Percentiles rank a stretch among this genome's conserved stretches.
These are phyloP conservation scores for Parelbella ahira DNA, from an alignment of 2,888 invertebrate genomes.

Conservation along the genomic window DNA sequence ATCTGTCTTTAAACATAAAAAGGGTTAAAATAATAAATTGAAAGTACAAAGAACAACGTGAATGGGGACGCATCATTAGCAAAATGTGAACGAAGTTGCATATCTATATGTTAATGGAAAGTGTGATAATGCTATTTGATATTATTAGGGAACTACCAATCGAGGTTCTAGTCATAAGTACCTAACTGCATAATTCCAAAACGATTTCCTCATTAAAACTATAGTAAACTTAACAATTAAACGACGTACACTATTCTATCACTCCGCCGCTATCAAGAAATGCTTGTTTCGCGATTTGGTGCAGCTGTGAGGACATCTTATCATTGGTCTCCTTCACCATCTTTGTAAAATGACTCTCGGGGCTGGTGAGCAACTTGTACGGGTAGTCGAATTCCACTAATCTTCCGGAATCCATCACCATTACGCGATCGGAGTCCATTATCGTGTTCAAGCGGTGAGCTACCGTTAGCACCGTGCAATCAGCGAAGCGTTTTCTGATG, in stretches of 20 bases:
- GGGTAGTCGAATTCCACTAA: constrained; percentile 88
- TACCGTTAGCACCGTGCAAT: constrained; percentile 94
- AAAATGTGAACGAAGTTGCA: too few relatives aligned
- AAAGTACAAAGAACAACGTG: too few relatives aligned
- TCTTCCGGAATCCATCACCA: constrained; percentile 91
- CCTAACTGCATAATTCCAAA: constrained; percentile 37
- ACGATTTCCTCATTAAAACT: constrained; percentile 29
- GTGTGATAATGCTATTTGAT: too few relatives aligned
- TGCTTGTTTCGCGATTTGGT: constrained; percentile 68
- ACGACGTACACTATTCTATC: constrained; percentile 44
- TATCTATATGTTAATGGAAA: too few relatives aligned
- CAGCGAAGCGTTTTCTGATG: constrained; percentile 87
- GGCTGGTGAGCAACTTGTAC: constrained; percentile 81
- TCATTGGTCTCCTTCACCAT: constrained; percentile 87
- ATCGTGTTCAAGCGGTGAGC: constrained; percentile 95
- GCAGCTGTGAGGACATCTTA: constrained; percentile 69
- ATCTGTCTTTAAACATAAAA: too few relatives aligned
- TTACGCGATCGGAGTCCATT: constrained; percentile 93
- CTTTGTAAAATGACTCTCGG: constrained; percentile 81
- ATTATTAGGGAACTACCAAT: too few relatives aligned
- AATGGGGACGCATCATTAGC: too few relatives aligned
- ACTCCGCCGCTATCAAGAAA: constrained; percentile 61
- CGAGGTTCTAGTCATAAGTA: constrained; percentile 33
- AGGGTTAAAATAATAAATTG: too few relatives aligned
- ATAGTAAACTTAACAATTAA: constrained; percentile 28